Base-by-base conservation (phyloP, 2,113 vertebrate species). In the Tragelaphus strepsiceros region DNA sequence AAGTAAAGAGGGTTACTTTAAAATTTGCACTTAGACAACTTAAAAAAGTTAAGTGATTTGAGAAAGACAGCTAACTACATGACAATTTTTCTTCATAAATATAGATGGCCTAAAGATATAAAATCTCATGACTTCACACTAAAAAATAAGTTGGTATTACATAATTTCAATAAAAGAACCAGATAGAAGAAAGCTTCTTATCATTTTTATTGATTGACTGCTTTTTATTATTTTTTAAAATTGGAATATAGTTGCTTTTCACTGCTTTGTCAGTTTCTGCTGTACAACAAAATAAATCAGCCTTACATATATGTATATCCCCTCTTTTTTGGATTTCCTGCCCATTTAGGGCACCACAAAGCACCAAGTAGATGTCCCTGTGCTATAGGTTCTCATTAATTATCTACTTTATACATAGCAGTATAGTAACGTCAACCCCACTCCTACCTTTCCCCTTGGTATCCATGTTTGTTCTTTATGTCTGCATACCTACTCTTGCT, bases 1-100 rank as follows among this genome's bases (percentile, higher is more conserved):
- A 92, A 93, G 43, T 9, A 64, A 92, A 93, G 43, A 3, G 10
- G 5, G 53, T 61, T 71, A 85, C 13, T 93, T 59, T 64, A 92
- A 95, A 92, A 94, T 51, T 53, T 90, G 56, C 2, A n/a, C 88
- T 93, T n/a, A 93, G 86, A 64, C 35, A 96, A 91, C 56, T 9
- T 7, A 59, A 58, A 87, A 90, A 80, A 59, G 28, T 13, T 16
- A 64, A 92, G 49, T 62, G 35, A 13, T 80, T 17, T 88, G 16
- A 97, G n/a, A 84, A 89, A 61, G 49, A 80, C 61, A 14, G 81
- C 11, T n/a, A 88, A 88, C 8, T 30, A 88, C 8, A 46, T 78
- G 24, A 82, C 24, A 62, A 46, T 54, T 46, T 62, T n/a, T 91
- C 71, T 86, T 91, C 58, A 78, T 59, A 90, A 32, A n/a, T 32